Evolutionary conservation across 53 echinoderm and acorn worm species (phyloP).

Genomic region (Mesocentrotus franciscanus): DNA sequence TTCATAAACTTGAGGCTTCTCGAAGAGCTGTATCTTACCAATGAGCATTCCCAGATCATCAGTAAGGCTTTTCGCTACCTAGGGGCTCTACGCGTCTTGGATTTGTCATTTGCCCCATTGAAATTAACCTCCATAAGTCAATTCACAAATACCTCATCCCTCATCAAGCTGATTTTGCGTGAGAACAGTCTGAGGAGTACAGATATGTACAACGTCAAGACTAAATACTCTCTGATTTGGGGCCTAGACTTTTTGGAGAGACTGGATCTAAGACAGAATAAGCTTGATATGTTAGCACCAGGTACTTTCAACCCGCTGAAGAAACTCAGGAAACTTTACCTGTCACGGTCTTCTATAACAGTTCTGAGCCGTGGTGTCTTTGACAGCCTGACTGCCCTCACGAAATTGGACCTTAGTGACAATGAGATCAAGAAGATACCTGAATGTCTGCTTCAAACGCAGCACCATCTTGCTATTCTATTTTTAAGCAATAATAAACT

Average conservation of each 20-base stretch:
- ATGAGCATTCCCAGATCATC: neutral
- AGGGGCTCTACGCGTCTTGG: neutral
- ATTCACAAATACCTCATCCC: neutral
- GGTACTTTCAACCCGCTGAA: neutral
- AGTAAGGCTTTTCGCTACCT: neutral
- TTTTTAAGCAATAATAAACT: neutral
- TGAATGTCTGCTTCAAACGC: neutral
- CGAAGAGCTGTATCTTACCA: neutral
- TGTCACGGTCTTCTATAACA: neutral
- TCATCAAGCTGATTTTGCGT: neutral
- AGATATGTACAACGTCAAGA: neutral
- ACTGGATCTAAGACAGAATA: neutral
- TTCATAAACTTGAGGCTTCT: neutral
- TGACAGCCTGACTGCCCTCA: neutral
- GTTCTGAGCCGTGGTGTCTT: neutral
- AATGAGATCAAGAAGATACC: neutral
- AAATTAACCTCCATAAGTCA: neutral
- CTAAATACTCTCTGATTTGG: neutral
- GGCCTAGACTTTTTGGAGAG: neutral
- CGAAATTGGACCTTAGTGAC: neutral
- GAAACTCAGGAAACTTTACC: neutral
- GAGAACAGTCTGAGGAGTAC: neutral
- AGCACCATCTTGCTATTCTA: neutral
- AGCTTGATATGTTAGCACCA: neutral
- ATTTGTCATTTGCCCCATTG: neutral